Percentiles rank a stretch among this genome's conserved stretches.
Evolutionary conservation across 1,140 invertebrate genomes (phyloP).

Genomic region (Cydia amplana): DNA sequence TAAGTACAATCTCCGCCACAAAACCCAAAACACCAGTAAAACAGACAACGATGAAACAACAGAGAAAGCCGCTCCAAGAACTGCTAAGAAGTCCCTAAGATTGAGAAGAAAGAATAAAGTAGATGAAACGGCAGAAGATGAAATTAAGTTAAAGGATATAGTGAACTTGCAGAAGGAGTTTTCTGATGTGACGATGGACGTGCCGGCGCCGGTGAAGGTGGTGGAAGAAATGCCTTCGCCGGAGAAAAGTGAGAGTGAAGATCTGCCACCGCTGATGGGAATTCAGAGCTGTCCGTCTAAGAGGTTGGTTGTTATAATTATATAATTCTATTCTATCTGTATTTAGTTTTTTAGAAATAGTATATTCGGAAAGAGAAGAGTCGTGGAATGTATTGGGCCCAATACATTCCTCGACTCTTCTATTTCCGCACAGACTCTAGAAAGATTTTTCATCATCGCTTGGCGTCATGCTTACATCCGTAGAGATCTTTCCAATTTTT

Average conservation of each 20-base stretch:
- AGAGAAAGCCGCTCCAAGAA: slow-evolving; percentile 46
- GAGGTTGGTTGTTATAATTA: slow-evolving; percentile 51
- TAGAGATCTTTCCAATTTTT: too few species aligned
- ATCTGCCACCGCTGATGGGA: slow-evolving; percentile 50
- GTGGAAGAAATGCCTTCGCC: slow-evolving; percentile 61
- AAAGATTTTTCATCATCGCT: too few species aligned
- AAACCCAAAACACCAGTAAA: not conserved
- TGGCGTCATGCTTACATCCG: too few species aligned
- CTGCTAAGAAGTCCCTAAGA: slow-evolving; percentile 45
- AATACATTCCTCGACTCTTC: too few species aligned
- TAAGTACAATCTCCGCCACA: slow-evolving; percentile 28
- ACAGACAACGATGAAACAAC: not conserved
- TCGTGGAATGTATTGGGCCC: too few species aligned
- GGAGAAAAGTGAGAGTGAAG: slow-evolving; percentile 56
- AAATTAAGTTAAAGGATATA: slow-evolving; percentile 62
- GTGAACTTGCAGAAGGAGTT: slow-evolving; percentile 64
- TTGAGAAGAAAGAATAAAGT: slow-evolving; percentile 51
- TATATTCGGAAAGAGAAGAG: too few species aligned
- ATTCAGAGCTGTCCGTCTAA: slow-evolving; percentile 71
- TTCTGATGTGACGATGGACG: slow-evolving; percentile 61
- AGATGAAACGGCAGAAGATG: slow-evolving; percentile 38
- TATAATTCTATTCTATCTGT: too few species aligned
- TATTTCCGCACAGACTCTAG: too few species aligned
- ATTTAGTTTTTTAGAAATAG: not conserved
- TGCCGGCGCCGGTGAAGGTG: slow-evolving; percentile 49